These are phyloP conservation scores for Lycia hirtaria DNA, from an alignment of 2,888 invertebrate genomes.

Conservation along the genomic window DNA sequence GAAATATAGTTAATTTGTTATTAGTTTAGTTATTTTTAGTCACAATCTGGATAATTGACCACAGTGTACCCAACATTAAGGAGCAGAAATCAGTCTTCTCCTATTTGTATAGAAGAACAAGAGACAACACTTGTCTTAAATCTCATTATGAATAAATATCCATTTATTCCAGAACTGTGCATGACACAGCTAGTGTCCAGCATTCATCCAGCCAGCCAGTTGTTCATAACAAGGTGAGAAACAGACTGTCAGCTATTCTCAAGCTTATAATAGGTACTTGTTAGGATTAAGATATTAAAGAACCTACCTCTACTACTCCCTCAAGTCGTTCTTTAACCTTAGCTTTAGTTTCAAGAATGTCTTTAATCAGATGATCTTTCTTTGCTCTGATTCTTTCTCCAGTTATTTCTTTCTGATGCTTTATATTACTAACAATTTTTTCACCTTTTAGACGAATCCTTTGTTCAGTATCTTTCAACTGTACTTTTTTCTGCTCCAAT, in stretches of 20 bases:
- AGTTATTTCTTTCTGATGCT: conserved; percentile 74
- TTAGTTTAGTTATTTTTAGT: background rate
- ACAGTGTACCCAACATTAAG: no score
- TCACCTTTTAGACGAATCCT: conserved; percentile 75
- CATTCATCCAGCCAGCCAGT: no score
- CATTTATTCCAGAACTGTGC: no score
- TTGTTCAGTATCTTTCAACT: conserved; percentile 85
- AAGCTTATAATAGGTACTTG: no score
- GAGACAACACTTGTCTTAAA: no score
- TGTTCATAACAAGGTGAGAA: no score
- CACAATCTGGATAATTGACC: no score
- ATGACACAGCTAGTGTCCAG: no score
- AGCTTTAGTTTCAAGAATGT: conserved; percentile 89
- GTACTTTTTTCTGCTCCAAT: conserved; percentile 86
- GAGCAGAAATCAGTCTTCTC: no score
- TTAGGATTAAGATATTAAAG: background rate
- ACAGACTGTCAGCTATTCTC: no score
- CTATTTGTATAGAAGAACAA: no score
- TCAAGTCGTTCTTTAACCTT: conserved; percentile 90
- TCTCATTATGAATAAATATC: no score
- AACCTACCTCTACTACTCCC: conserved; percentile 91
- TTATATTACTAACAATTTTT: conserved; percentile 76
- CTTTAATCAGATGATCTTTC: conserved; percentile 88
- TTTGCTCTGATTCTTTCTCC: conserved; percentile 81
- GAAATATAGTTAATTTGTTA: conserved; percentile 52